These are phyloP conservation scores for Lissonota sp. DNA, from an alignment of 2,888 invertebrate species.

Conservation along the genomic window DNA sequence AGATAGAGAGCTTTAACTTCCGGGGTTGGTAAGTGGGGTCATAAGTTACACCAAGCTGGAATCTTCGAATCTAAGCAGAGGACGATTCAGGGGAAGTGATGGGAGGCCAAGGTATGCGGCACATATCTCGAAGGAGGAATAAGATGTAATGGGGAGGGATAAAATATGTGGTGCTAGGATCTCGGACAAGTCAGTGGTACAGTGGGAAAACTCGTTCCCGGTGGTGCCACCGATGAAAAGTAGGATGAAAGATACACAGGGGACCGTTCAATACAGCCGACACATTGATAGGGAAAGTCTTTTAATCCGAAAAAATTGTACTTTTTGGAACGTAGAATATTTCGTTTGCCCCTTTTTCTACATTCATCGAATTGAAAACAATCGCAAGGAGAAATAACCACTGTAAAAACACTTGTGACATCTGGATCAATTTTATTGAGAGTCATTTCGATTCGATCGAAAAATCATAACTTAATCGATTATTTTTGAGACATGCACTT, in stretches of 20 bases:
- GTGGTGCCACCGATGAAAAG: slow-evolving; percentile 1
- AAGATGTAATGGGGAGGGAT: neutral
- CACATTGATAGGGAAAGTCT: neutral
- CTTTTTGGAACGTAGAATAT: too few relatives aligned
- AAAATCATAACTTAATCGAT: too few relatives aligned
- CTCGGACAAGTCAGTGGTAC: neutral
- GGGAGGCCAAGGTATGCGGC: neutral
- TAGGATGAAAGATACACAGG: neutral
- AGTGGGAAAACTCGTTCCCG: slow-evolving; percentile 8
- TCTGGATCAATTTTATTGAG: too few relatives aligned
- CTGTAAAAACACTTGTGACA: too few relatives aligned
- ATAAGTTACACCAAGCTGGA: slow-evolving; percentile 20
- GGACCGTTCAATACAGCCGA: neutral
- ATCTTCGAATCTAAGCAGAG: slow-evolving; percentile 4
- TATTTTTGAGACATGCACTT: too few relatives aligned
- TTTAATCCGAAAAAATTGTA: too few relatives aligned
- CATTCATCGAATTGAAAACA: too few relatives aligned
- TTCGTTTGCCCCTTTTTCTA: too few relatives aligned
- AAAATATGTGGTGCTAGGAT: neutral
- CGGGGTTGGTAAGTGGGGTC: slow-evolving; percentile 34
- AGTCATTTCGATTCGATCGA: too few relatives aligned
- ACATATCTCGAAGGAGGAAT: slow-evolving; percentile 2
- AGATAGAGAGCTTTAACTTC: neutral
- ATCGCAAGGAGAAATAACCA: too few relatives aligned
- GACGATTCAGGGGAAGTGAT: neutral